A percentile compares a stretch with the other conserved stretches of the same genome.
Evolutionary conservation across 1,140 invertebrate species (phyloP).

Genomic region (Amyelois transitella): DNA sequence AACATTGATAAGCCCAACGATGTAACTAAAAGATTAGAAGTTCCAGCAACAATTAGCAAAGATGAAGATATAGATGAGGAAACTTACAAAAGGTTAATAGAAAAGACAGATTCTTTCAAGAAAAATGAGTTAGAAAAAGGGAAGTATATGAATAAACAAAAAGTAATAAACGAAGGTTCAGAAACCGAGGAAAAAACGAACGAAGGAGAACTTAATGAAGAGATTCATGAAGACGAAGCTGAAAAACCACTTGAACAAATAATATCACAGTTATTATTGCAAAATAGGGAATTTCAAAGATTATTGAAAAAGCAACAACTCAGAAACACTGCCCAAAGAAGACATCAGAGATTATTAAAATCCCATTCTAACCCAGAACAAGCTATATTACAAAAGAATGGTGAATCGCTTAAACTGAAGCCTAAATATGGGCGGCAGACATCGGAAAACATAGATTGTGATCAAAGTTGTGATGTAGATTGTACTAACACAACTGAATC

Average conservation of each 20-base stretch:
- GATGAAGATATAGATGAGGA: slow-evolving; percentile 68
- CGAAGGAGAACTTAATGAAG: slow-evolving; percentile 32
- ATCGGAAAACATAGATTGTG: slow-evolving; percentile 50
- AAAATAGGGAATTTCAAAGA: slow-evolving; percentile 88
- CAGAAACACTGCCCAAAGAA: slow-evolving; percentile 73
- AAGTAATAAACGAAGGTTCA: slow-evolving; percentile 59
- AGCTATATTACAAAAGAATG: slow-evolving; percentile 44
- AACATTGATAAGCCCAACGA: slow-evolving; percentile 54
- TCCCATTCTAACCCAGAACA: slow-evolving; percentile 71
- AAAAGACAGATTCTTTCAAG: slow-evolving; percentile 74
- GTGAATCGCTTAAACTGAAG: slow-evolving; percentile 60
- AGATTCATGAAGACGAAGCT: slow-evolving; percentile 50
- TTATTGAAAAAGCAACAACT: slow-evolving; percentile 81
- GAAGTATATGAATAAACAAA: slow-evolving; percentile 66
- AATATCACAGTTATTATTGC: slow-evolving; percentile 87
- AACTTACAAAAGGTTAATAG: slow-evolving; percentile 66
- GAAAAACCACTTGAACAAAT: slow-evolving; percentile 84
- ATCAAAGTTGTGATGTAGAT: slow-evolving; percentile 25
- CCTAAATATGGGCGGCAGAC: slow-evolving; percentile 68
- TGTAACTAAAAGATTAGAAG: slow-evolving; percentile 17
- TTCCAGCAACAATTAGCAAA: slow-evolving; percentile 50
- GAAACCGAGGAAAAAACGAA: slow-evolving; percentile 45
- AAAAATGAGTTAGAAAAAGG: slow-evolving; percentile 72
- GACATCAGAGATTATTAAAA: slow-evolving; percentile 75
- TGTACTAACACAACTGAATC: slow-evolving; percentile 9